A percentile compares a stretch with the other conserved stretches of the same genome.
These are phyloP conservation scores for Cyprinus carpio DNA, from an alignment of 2,113 vertebrate species.

Conservation along the genomic window DNA sequence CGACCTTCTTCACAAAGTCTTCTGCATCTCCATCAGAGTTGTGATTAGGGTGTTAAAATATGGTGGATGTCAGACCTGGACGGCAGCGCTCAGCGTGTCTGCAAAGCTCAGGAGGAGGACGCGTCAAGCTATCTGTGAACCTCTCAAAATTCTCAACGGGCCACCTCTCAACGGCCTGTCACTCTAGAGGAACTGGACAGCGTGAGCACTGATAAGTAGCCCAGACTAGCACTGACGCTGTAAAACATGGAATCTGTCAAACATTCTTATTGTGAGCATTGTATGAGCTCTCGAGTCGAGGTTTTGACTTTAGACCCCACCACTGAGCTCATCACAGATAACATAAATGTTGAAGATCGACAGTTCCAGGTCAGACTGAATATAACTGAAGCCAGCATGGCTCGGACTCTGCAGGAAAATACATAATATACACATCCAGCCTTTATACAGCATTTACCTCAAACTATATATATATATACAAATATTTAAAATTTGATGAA, in stretches of 20 bases:
- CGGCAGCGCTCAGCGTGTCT: slow-evolving; percentile 59
- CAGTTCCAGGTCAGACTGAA: slow-evolving; percentile 8
- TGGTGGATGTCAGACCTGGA: slow-evolving; percentile 59
- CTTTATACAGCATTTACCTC: background rate
- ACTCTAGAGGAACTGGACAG: slow-evolving; percentile 61
- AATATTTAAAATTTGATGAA: background rate
- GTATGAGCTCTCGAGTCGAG: slow-evolving; percentile 1
- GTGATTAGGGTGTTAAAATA: slow-evolving; percentile 69
- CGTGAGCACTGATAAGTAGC: slow-evolving; percentile 64
- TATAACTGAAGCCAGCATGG: background rate
- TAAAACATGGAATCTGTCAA: slow-evolving; percentile 39
- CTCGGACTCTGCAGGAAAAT: background rate
- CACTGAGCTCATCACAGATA: slow-evolving; percentile 3
- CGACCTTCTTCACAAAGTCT: slow-evolving; percentile 6
- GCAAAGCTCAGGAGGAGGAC: slow-evolving; percentile 60
- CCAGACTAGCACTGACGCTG: slow-evolving; percentile 63
- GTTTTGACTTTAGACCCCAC: slow-evolving; percentile 5
- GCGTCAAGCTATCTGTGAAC: slow-evolving; percentile 48
- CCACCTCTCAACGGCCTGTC: slow-evolving; percentile 62
- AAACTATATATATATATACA: background rate
- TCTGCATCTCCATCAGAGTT: slow-evolving; percentile 28
- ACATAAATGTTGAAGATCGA: slow-evolving; percentile 8
- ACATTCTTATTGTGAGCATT: slow-evolving; percentile 5
- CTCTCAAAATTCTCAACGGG: slow-evolving; percentile 66
- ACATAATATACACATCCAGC: background rate